Evolutionary conservation across 2,113 vertebrate species (phyloP), one percentile per base, ranked within the genome.

Genomic region (Hypomesus transpacificus): DNA sequence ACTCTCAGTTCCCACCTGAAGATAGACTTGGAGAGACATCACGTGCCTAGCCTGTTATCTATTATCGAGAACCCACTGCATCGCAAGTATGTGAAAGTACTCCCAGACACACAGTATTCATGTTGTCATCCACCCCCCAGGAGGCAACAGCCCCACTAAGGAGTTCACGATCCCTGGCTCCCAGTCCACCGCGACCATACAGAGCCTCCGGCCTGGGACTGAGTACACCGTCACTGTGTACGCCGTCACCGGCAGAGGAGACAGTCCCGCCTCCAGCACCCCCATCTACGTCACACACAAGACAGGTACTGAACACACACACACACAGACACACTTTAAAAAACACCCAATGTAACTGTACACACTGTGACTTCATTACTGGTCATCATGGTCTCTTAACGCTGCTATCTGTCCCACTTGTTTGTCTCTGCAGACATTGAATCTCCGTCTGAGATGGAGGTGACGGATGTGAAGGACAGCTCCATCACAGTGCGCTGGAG

Each of bases 211-310:
- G 28, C 96, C 97, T 4, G 97, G 94, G 1, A 94, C 88, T 0
- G 93, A 97, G 22, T 99, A 99, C 65, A 97, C 91, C 8, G 88
- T 99, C 84, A 98, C 96, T 0, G 89, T 99, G 18, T 97, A 95
- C 0, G 95, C 97, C 21, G 95, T 99, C 69, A 98, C 96, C 0
- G 96, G 96, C 24, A 91, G 97, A 85, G 97, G 97, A 81, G 97
- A 99, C 87, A 99, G 97, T 73, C 97, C 97, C 0, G 96, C 96
- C 1, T 95, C 95, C 84, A 99, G 96, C 92, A 95, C 93, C 39
- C 96, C 97, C 0, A 86, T 99, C 85, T 93, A 93, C 1, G 92
- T 98, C 74, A 91, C 89, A 73, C 95, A 98, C 85, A 94, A 78
- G 85, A 98, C 96, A 88, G 94, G 96, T 97, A 89, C 63, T 16